Evolutionary conservation across 2,113 vertebrate genomes (phyloP).

Genomic region (Trichechus manatus): DNA sequence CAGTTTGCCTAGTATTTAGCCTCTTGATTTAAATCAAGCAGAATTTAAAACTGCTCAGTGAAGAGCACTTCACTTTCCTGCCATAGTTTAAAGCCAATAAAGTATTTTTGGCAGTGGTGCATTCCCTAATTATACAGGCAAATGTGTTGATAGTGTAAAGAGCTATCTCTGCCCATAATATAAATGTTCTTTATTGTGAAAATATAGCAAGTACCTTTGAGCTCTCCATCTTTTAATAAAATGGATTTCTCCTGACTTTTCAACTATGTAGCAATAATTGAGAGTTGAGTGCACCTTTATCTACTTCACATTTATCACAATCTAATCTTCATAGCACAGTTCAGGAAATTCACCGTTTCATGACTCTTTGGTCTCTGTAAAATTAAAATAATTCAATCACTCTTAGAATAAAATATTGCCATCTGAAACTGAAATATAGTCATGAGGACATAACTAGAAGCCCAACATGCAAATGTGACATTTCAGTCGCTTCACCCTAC

Average conservation of each 20-base stretch:
- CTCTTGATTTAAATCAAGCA: neutral
- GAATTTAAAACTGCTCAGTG: constrained; percentile 17
- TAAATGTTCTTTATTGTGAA: neutral
- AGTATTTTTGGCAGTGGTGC: neutral
- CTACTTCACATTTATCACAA: neutral
- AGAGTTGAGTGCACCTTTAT: neutral
- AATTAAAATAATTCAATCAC: constrained; percentile 28
- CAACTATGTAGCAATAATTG: constrained; percentile 6
- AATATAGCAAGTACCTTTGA: constrained; percentile 24
- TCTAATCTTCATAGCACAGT: neutral
- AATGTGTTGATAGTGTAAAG: neutral
- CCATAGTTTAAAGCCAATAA: neutral
- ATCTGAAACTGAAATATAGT: neutral
- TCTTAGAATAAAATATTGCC: constrained; percentile 11
- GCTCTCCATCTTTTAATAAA: constrained; percentile 43
- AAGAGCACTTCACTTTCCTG: constrained; percentile 7
- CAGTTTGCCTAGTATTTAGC: neutral
- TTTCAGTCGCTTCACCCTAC: neutral
- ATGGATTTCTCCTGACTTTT: neutral
- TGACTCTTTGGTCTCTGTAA: constrained; percentile 30
- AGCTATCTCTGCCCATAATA: neutral
- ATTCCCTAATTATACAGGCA: neutral
- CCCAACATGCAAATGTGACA: neutral
- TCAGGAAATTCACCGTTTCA: neutral
- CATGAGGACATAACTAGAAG: neutral